phyloP scores from a whole-genome alignment of 2,797 vertebrate species.

The Sternotherus odoratus region DNA sequence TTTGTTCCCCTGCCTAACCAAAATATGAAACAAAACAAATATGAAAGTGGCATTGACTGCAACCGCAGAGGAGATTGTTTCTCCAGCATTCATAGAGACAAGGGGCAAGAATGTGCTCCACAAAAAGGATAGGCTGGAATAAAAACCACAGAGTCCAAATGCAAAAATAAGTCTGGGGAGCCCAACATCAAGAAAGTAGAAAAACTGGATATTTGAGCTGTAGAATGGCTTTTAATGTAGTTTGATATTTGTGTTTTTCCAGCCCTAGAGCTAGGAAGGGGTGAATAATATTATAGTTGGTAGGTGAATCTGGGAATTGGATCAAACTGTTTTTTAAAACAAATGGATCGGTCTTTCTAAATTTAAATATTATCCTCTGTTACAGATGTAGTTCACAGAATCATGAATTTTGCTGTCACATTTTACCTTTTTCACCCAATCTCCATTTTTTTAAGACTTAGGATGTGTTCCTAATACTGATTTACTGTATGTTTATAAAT shows the following conservation, averaged over 20 bases:
- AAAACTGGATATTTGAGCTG: background rate
- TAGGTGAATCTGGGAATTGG: constrained; percentile 21
- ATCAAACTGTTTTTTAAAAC: background rate
- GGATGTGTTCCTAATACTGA: background rate
- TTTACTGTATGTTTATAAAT: background rate
- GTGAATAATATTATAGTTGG: background rate
- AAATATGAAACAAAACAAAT: background rate
- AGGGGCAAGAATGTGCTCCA: background rate
- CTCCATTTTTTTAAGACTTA: background rate
- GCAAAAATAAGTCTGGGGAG: constrained; percentile 5
- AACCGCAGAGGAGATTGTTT: background rate
- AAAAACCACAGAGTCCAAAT: background rate
- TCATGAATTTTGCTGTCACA: background rate
- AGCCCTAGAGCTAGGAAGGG: background rate
- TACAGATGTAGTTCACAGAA: constrained; percentile 4
- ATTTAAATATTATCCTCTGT: background rate
- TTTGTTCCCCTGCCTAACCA: background rate
- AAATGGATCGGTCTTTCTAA: background rate
- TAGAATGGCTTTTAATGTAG: background rate
- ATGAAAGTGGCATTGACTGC: background rate
- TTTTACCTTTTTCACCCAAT: background rate
- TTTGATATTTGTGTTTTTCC: constrained; percentile 13
- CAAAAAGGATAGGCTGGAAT: background rate
- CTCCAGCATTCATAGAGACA: background rate
- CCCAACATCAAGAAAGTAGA: background rate